These are phyloP conservation scores for Acipenser ruthenus DNA, from an alignment of 2,797 vertebrate genomes.

Conservation along the genomic window DNA sequence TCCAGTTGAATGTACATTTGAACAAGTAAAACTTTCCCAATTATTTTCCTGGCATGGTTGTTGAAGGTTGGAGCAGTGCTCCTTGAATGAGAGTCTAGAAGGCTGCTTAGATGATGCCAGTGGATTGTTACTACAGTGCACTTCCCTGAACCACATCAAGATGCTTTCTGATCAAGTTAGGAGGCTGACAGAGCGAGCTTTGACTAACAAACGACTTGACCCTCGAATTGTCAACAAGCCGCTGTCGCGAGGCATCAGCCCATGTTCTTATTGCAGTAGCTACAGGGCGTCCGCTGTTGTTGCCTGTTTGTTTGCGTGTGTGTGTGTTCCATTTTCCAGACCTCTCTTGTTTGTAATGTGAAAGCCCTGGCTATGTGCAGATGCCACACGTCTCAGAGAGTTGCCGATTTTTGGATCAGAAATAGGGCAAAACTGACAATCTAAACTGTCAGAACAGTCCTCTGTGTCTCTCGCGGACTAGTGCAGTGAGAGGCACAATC, in stretches of 20 bases:
- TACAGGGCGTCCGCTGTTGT: not conserved
- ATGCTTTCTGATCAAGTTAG: slow-evolving; percentile 57
- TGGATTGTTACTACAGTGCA: not conserved
- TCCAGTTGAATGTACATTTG: no score
- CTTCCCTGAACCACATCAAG: slow-evolving; percentile 60
- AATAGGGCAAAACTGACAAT: not conserved
- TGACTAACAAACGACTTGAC: slow-evolving; percentile 59
- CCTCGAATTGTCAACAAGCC: slow-evolving; percentile 19
- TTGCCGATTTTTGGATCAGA: not conserved
- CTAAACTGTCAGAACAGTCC: not conserved
- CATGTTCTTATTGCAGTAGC: not conserved
- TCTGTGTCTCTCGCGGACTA: slow-evolving; percentile 6
- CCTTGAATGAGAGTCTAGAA: no score
- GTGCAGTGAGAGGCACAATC: slow-evolving; percentile 6
- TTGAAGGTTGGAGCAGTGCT: no score
- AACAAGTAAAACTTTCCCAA: no score
- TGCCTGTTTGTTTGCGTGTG: not conserved
- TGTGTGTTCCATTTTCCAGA: slow-evolving; percentile 65
- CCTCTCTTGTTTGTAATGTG: slow-evolving; percentile 61
- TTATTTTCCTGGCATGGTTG: no score
- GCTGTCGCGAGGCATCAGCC: not conserved
- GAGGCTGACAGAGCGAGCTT: slow-evolving; percentile 63
- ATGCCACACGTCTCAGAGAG: slow-evolving; percentile 48
- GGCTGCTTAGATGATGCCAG: no score
- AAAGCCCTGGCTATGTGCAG: slow-evolving; percentile 50